phyloP scores from a whole-genome alignment of 2,888 invertebrate species.

The Reticulitermes lucifugus region DNA sequence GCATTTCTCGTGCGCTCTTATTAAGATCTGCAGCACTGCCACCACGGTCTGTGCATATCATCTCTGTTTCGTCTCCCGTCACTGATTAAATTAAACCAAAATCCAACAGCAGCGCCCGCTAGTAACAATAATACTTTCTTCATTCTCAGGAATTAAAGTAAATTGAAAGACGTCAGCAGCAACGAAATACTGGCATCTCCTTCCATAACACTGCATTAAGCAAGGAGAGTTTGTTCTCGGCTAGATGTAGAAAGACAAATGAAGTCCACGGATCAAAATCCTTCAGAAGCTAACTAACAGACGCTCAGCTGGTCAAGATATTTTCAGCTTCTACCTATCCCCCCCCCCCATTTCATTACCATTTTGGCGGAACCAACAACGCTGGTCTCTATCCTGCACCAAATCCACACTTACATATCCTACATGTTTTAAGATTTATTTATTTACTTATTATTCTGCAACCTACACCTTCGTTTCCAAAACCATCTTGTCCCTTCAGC shows the following conservation, averaged over 20 bases:
- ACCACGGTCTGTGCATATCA: slow-evolving; percentile 58
- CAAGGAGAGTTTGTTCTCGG: background rate
- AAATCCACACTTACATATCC: too few relatives aligned
- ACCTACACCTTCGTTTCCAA: too few relatives aligned
- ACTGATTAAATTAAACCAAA: slow-evolving; percentile 66
- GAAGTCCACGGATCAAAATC: background rate
- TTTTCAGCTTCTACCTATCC: too few relatives aligned
- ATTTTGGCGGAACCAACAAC: too few relatives aligned
- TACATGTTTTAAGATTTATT: too few relatives aligned
- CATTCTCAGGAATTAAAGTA: slow-evolving; percentile 64
- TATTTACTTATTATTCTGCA: too few relatives aligned
- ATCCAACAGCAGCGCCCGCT: slow-evolving; percentile 54
- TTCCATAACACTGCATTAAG: slow-evolving; percentile 15
- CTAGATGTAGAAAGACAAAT: background rate
- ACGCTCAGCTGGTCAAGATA: background rate
- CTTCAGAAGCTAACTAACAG: background rate
- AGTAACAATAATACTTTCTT: slow-evolving; percentile 58
- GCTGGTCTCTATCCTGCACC: too few relatives aligned
- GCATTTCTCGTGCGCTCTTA: slow-evolving; percentile 46
- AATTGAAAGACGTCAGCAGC: slow-evolving; percentile 63
- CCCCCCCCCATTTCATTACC: background rate
- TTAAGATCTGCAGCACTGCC: slow-evolving; percentile 55
- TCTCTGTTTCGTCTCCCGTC: slow-evolving; percentile 55
- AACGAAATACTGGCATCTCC: slow-evolving; percentile 47
- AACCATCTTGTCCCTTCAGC: too few relatives aligned